Conservation (phyloP, 2,797 vertebrate genomes). For the Intellagama lesueurii region DNA sequence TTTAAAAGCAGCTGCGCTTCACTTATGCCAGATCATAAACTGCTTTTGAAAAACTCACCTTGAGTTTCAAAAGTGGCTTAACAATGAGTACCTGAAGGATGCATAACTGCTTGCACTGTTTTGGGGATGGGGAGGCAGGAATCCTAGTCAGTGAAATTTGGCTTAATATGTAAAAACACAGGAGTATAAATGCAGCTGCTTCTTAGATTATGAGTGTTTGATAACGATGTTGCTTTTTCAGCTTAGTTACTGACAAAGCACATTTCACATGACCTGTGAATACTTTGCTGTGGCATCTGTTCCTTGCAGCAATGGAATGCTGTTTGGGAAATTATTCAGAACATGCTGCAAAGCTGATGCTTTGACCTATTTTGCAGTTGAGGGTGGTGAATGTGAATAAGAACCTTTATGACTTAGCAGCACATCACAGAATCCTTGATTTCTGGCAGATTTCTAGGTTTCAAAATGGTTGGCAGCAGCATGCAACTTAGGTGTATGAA, state of each 20-base stretch:
- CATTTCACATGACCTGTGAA: constrained; percentile 9
- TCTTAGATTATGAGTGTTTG: not conserved
- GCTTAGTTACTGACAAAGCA: not conserved
- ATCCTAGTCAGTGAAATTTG: not conserved
- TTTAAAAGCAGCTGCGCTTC: not conserved
- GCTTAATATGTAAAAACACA: not conserved
- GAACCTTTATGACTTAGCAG: not conserved
- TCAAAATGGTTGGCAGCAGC: not conserved
- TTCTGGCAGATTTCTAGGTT: not conserved
- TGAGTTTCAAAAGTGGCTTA: not conserved
- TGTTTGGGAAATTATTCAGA: not conserved
- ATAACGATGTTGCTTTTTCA: not conserved
- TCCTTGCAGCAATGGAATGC: not conserved
- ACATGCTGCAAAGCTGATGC: not conserved
- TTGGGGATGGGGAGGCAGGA: not conserved
- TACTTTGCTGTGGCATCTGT: not conserved
- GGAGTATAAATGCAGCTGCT: not conserved
- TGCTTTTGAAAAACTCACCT: not conserved
- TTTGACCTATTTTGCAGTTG: not conserved
- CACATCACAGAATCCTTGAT: not conserved
- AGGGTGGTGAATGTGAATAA: not conserved
- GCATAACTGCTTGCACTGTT: not conserved
- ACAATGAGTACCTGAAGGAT: not conserved
- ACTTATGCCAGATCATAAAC: not conserved
- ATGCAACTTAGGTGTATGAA: not conserved